Conservation (phyloP, 2,888 invertebrate species). For the Macaria liturata region DNA sequence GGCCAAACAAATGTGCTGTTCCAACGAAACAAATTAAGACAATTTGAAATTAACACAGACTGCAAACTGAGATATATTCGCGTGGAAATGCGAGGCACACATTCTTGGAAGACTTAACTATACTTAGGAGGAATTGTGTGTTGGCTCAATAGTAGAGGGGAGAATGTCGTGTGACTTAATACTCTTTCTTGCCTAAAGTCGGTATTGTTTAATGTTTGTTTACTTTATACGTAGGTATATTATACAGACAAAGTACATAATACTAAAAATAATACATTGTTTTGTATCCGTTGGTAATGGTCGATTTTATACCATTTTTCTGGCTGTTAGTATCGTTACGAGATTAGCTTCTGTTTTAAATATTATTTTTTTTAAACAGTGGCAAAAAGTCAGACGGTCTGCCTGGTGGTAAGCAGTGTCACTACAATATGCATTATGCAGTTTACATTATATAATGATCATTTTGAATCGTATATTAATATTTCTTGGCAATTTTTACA, state of each 20-base stretch:
- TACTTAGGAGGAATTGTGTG: slow-evolving; percentile 11
- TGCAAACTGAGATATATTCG: slow-evolving; percentile 69
- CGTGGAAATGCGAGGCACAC: slow-evolving; percentile 52
- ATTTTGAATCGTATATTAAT: too few relatives aligned
- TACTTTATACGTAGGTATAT: not conserved
- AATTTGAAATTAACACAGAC: slow-evolving; percentile 74
- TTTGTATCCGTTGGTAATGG: not conserved
- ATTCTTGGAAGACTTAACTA: slow-evolving; percentile 39
- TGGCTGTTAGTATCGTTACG: too few relatives aligned
- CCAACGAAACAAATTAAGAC: slow-evolving; percentile 75
- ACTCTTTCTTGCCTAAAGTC: not conserved
- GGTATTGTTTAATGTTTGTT: not conserved
- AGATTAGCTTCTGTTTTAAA: too few relatives aligned
- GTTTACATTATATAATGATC: too few relatives aligned
- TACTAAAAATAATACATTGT: not conserved
- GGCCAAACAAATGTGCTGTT: slow-evolving; percentile 65
- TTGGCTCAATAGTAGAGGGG: not conserved
- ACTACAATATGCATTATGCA: too few relatives aligned
- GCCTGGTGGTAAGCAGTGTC: too few relatives aligned
- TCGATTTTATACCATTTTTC: too few relatives aligned
- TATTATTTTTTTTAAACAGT: too few relatives aligned
- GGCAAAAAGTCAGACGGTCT: too few relatives aligned
- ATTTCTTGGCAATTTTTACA: too few relatives aligned
- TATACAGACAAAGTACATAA: not conserved
- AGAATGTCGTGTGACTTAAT: not conserved